Conservation (phyloP, 2,113 vertebrate genomes). For the Rhynchomys soricoides region DNA sequence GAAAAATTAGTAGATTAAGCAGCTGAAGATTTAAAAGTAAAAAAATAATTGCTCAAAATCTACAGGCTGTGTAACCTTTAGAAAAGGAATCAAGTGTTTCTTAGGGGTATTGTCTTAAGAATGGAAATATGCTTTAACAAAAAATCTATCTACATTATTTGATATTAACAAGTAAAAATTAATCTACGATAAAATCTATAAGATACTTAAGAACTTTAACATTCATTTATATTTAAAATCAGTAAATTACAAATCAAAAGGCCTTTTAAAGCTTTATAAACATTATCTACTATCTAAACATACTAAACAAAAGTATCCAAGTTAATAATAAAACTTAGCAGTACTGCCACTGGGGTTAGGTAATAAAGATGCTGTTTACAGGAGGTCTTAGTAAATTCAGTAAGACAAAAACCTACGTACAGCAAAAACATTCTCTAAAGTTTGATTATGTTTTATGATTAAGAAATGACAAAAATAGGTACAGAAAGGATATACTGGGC, state of each 20-base stretch:
- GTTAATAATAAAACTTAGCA: background rate
- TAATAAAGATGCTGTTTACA: background rate
- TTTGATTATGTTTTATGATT: background rate
- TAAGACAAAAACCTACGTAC: background rate
- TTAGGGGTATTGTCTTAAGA: background rate
- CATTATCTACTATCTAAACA: background rate
- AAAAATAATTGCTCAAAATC: constrained; percentile 17
- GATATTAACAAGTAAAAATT: constrained; percentile 35
- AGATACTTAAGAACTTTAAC: background rate
- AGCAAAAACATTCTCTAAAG: background rate
- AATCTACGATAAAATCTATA: background rate
- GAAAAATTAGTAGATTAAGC: background rate
- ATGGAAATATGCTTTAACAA: background rate
- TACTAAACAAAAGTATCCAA: background rate
- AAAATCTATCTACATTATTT: background rate
- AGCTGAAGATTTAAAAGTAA: constrained; percentile 23
- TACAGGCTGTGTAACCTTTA: background rate
- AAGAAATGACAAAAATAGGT: background rate
- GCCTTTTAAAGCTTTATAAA: background rate
- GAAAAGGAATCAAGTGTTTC: background rate
- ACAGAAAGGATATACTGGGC: background rate
- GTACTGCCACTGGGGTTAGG: background rate
- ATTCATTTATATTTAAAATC: constrained; percentile 1
- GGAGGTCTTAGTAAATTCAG: background rate
- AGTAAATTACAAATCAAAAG: constrained; percentile 41